A percentile compares a stretch with the other conserved stretches of the same genome.
Evolutionary conservation across 2,888 invertebrate genomes (phyloP).

Genomic region (Pinctada fucata): DNA sequence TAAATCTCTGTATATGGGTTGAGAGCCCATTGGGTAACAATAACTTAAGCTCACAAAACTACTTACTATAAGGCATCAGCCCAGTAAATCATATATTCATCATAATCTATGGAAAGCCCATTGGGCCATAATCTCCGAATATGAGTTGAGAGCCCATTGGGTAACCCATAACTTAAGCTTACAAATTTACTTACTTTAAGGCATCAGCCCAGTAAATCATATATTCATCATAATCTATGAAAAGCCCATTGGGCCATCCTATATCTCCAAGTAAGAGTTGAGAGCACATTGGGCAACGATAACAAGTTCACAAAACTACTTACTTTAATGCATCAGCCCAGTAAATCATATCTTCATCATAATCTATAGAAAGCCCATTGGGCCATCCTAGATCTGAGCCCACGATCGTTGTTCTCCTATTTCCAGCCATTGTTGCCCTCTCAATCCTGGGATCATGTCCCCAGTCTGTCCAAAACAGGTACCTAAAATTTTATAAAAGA

Average conservation of each 20-base stretch:
- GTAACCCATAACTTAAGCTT: no score
- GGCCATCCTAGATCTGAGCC: constrained; percentile 95
- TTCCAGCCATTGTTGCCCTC: constrained; percentile 97
- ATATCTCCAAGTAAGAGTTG: no score
- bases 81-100: constrained; percentile 92
- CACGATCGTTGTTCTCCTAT: constrained; percentile 90
- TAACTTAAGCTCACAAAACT: no score
- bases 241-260: constrained; percentile 81
- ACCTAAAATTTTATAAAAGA: constrained; percentile 76
- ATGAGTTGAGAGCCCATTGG: no score
- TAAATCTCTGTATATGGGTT: no score
- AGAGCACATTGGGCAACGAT: constrained; percentile 87
- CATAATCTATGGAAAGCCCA: constrained; percentile 88
- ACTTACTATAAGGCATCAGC: constrained; percentile 90
- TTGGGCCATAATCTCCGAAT: no score
- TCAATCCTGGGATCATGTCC: constrained; percentile 91
- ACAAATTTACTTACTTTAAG: constrained; percentile 82
- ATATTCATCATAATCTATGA: constrained; percentile 95
- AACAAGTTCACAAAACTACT: constrained; percentile 25
- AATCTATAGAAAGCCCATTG: constrained; percentile 96
- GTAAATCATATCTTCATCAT: constrained; percentile 89
- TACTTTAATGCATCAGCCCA: constrained; percentile 96
- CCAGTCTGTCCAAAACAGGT: constrained; percentile 97
- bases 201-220: constrained; percentile 96
- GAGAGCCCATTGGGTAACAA: no score